Conservation (phyloP, 2,113 vertebrate species). For the Periophthalmus modestus region DNA sequence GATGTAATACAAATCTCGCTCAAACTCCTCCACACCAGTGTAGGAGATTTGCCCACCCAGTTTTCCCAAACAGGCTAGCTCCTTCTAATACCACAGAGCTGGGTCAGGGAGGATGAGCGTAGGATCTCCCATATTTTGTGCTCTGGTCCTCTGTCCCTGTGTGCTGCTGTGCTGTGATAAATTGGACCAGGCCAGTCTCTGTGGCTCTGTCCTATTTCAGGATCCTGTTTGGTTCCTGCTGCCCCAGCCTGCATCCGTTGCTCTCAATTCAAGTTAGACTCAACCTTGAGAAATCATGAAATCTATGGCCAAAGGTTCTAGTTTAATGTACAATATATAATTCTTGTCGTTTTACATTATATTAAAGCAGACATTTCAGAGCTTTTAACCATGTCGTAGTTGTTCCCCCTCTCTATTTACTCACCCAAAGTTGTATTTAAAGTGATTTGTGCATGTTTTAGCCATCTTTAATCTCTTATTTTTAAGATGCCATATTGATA, state of each 20-base stretch:
- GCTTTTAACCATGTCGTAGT: too few relatives aligned
- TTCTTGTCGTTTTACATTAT: background rate
- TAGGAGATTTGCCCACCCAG: constrained; percentile 8
- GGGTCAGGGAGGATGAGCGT: constrained; percentile 64
- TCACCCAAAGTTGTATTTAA: too few relatives aligned
- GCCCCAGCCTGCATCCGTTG: constrained; percentile 39
- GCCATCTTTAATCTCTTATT: too few relatives aligned
- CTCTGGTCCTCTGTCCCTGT: constrained; percentile 31
- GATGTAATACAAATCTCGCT: constrained; percentile 42
- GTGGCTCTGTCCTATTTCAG: constrained; percentile 70
- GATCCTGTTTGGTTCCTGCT: constrained; percentile 44
- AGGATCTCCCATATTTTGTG: constrained; percentile 50
- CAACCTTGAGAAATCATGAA: constrained; percentile 35
- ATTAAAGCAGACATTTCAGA: too few relatives aligned
- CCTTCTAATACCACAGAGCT: constrained; percentile 55
- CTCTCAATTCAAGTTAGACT: constrained; percentile 30
- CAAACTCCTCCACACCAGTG: background rate
- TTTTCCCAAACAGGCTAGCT: constrained; percentile 17
- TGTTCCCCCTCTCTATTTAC: too few relatives aligned
- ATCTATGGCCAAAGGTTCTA: background rate
- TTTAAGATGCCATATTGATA: too few relatives aligned
- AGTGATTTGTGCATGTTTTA: too few relatives aligned
- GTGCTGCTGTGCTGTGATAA: constrained; percentile 52
- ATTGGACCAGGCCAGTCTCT: constrained; percentile 60
- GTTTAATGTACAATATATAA: background rate